A percentile compares a stretch with the other conserved stretches of the same genome.
These are phyloP conservation scores for Pipistrellus kuhlii DNA, from an alignment of 2,797 vertebrate genomes.

Conservation along the genomic window DNA sequence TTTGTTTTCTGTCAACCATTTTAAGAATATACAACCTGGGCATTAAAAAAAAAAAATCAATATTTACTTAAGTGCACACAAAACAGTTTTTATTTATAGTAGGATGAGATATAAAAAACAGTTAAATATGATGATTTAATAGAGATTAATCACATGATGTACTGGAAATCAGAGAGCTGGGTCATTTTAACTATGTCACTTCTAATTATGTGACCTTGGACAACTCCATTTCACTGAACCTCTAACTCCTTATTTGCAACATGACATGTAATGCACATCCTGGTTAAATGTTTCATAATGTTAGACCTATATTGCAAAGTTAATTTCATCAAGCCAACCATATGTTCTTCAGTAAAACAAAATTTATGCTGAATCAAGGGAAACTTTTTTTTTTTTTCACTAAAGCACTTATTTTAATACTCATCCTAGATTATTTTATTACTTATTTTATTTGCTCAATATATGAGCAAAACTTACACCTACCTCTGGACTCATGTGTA, in stretches of 20 bases:
- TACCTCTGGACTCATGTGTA: not conserved
- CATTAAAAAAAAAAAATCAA: constrained; percentile 13
- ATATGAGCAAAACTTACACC: not conserved
- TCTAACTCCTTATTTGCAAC: constrained; percentile 6
- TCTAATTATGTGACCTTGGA: not conserved
- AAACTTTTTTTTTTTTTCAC: not conserved
- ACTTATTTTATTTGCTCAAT: not conserved
- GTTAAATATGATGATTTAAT: not conserved
- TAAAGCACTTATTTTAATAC: not conserved
- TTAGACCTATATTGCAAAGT: constrained; percentile 20
- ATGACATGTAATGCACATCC: not conserved
- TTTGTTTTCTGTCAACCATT: constrained; percentile 40
- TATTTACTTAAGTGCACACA: constrained; percentile 3
- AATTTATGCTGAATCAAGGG: not conserved
- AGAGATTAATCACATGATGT: not conserved
- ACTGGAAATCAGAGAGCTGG: not conserved
- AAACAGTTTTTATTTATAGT: not conserved
- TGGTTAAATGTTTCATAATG: not conserved
- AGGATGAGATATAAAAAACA: not conserved
- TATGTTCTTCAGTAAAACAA: constrained; percentile 42
- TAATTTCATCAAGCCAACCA: constrained; percentile 7
- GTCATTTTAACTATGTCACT: not conserved
- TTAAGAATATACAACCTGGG: not conserved
- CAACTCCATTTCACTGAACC: not conserved
- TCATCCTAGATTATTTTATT: not conserved